Conservation (phyloP, 64 coral and sea anemone species). For the Cladopsammia gracilis region DNA sequence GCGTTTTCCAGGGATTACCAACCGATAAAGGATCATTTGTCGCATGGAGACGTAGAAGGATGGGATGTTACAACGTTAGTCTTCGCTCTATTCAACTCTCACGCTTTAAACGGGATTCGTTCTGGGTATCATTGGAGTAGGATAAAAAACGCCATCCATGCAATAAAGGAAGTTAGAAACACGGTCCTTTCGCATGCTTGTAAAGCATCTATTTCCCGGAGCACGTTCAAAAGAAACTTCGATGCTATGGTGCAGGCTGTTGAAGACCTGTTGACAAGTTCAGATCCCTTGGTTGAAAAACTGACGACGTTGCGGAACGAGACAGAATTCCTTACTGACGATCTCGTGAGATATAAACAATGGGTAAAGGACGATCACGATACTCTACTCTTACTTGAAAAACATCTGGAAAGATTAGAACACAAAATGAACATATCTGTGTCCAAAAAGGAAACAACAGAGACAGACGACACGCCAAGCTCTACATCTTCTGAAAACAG, state of each 20-base stretch:
- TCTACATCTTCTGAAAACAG: not conserved
- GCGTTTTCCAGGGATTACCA: conserved; percentile 5
- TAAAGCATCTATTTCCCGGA: conserved; percentile 25
- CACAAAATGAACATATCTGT: not conserved
- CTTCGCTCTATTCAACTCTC: conserved; percentile 23
- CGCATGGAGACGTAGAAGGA: conserved; percentile 8
- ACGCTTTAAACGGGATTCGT: conserved; percentile 1
- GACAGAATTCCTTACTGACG: conserved; percentile 42
- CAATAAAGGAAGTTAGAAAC: conserved; percentile 56
- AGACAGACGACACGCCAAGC: not conserved
- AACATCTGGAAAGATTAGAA: conserved; percentile 51
- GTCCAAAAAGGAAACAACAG: not conserved
- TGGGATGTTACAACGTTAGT: conserved; percentile 62
- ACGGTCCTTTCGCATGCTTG: conserved; percentile 19
- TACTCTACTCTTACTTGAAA: conserved; percentile 28
- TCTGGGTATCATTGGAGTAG: not conserved
- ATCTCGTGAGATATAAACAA: conserved; percentile 50
- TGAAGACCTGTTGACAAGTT: conserved; percentile 39
- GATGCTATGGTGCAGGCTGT: conserved; percentile 30
- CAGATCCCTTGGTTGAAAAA: conserved; percentile 52
- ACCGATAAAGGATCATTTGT: conserved; percentile 22
- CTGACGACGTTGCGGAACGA: conserved; percentile 25
- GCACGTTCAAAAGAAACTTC: conserved; percentile 14
- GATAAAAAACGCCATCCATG: conserved; percentile 2
- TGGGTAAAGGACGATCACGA: conserved; percentile 4